Evolutionary conservation across 2,113 vertebrate species (phyloP), one percentile per base, ranked within the genome.

Genomic region (Hippopotamus amphibius): DNA sequence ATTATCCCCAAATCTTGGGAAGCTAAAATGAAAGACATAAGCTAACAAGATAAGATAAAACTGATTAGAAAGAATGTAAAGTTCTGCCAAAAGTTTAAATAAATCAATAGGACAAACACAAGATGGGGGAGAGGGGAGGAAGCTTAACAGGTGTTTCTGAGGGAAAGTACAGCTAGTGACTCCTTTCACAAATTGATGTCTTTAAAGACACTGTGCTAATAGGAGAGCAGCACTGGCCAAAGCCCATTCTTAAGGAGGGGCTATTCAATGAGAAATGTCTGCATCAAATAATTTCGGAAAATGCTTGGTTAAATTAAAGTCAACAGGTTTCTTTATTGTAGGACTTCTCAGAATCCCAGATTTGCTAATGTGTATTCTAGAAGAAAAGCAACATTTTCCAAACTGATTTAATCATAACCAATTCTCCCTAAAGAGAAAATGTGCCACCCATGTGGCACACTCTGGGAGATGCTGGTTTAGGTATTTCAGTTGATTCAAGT

Each of bases 11-110:
- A 77, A 91, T 69, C 55, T 37, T 61, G 43, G 10, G 88, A 92
- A 87, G 30, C 50, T 68, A 10, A 48, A 93, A 50, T 68, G 71
- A 92, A 94, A 94, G n/a, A 82, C 30, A 33, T 72, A 92, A 74
- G 9, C 48, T 83, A 92, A 68, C 1, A 13, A 88, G 82, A 71
- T 84, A 85, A 79, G 66, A 87, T 48, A 72, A 46, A 87, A 91
- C 46, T 63, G n/a, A 68, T 43, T 53, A 48, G 76, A 41, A 89
- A 94, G 81, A 92, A 89, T 28, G 30, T 57, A 15, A 84, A 33
- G 14, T 86, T 55, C 55, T 88, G 37, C 33, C n/a, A 79, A 80
- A 94, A 72, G 43, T 90, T 96, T 53, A 24, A 57, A 57, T 33
- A 72, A 48, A 50, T 65, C 55, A 77, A 30, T 71, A 77, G 22